These are phyloP conservation scores for Micronycteris hirsuta DNA, from an alignment of 2,113 vertebrate genomes.

Conservation along the genomic window DNA sequence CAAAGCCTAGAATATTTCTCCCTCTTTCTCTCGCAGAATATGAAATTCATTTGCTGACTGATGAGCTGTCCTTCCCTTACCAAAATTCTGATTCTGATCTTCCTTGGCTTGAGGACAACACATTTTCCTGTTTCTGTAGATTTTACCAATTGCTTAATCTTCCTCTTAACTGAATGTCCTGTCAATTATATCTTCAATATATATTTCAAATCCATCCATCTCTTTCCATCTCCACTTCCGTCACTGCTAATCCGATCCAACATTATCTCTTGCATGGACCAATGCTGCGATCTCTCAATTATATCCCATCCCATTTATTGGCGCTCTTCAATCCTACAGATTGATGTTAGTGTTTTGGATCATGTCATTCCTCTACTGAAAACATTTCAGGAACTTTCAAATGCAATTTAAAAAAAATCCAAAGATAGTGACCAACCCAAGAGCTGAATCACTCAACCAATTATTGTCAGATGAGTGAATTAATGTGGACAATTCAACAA, in stretches of 20 bases:
- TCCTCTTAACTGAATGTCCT: neutral
- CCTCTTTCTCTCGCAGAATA: neutral
- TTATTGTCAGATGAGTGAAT: neutral
- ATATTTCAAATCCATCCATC: neutral
- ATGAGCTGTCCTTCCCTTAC: neutral
- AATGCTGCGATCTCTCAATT: neutral
- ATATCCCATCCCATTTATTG: neutral
- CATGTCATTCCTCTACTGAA: neutral
- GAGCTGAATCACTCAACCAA: neutral
- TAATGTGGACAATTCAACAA: neutral
- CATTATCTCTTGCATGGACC: neutral
- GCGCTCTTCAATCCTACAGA: neutral
- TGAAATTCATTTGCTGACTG: neutral
- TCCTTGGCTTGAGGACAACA: neutral
- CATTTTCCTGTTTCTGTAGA: neutral
- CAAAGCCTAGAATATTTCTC: neutral
- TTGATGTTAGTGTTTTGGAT: neutral
- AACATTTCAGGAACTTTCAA: constrained; percentile 2
- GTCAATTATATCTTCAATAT: neutral
- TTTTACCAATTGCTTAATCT: neutral
- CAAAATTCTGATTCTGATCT: neutral
- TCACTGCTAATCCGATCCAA: neutral
- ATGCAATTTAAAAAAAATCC: neutral
- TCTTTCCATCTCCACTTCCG: neutral
- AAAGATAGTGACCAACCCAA: neutral